phyloP scores from a whole-genome alignment of 2,113 vertebrate genomes.

The Melierax canorus region DNA sequence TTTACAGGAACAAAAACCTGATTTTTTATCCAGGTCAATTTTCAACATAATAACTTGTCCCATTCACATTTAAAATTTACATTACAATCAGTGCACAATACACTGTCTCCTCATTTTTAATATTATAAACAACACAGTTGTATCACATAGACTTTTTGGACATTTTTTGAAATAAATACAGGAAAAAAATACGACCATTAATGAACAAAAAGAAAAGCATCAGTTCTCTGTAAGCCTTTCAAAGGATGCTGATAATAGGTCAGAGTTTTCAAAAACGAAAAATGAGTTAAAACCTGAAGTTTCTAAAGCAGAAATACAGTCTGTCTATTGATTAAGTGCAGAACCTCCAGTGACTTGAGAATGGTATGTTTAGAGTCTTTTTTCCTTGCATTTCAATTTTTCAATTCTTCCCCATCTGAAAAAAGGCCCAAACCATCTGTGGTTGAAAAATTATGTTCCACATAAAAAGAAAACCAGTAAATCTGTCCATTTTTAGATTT shows the following conservation, averaged over 20 bases:
- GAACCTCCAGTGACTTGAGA: background rate
- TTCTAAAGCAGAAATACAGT: background rate
- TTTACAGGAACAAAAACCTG: background rate
- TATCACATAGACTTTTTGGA: background rate
- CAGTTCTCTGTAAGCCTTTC: background rate
- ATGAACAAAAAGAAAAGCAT: background rate
- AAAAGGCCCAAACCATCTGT: background rate
- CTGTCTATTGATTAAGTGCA: background rate
- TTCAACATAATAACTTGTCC: background rate
- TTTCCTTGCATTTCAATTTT: background rate
- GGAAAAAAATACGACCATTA: background rate
- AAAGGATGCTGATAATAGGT: background rate
- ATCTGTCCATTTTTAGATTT: background rate
- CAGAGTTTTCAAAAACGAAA: background rate
- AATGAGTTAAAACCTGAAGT: background rate
- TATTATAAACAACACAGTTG: background rate
- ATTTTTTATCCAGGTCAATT: background rate
- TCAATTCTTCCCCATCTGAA: background rate
- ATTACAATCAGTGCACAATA: background rate
- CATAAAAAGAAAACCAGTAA: background rate
- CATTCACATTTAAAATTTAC: background rate
- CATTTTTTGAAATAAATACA: background rate
- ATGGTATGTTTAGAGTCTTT: background rate
- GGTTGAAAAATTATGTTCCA: background rate
- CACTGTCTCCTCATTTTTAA: background rate